Base-by-base conservation (phyloP, 2,113 vertebrate genomes). In the Dicentrarchus labrax region DNA sequence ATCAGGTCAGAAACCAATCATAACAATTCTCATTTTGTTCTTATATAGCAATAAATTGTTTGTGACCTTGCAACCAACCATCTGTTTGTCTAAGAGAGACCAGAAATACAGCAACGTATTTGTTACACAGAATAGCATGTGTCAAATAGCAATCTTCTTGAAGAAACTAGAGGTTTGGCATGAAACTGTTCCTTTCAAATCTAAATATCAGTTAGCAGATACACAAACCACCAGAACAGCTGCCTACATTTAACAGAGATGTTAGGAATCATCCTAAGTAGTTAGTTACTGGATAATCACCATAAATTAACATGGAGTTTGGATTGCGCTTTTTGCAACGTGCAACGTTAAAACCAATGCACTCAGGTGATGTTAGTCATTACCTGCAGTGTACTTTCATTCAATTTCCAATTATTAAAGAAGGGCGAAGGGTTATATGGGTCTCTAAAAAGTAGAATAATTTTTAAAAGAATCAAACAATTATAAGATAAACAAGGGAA, bases 1-100 rank as follows among this genome's bases (percentile, higher is more conserved):
- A 99, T 99, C 93, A 96, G 94, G 94, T 95, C 68, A 81, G 84
- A 59, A 67, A 62, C 2, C 21, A 72, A 8, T 21, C 36, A 41
- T 22, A n/a, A 19, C 22, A 70, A 7, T 12, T 59, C 39, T 50
- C 8, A 15, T 45, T 15, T 30, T 77, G 8, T 51, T 0, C 17
- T 15, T 64, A 39, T 41, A n/a, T 8, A 56, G 4, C 7, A 8
- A 11, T 8, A 4, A 19, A 11, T 30, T 74, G 2, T 30, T 17
- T 57, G 22, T 21, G 30, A 21, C 19, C 24, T 30, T 30, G 30
- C 30, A 30, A 30, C 30, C 30, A 30, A 30, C 30, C 22, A 36
- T 59, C 2, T 0, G 9, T 59, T 43, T 21, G 36, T 60, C 9
- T 41, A 10, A 61, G 36, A 54, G 15, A 76, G 39, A 60, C 22